Conservation (phyloP, 2,888 invertebrate species). For the Eumacrocentrus americanus region DNA sequence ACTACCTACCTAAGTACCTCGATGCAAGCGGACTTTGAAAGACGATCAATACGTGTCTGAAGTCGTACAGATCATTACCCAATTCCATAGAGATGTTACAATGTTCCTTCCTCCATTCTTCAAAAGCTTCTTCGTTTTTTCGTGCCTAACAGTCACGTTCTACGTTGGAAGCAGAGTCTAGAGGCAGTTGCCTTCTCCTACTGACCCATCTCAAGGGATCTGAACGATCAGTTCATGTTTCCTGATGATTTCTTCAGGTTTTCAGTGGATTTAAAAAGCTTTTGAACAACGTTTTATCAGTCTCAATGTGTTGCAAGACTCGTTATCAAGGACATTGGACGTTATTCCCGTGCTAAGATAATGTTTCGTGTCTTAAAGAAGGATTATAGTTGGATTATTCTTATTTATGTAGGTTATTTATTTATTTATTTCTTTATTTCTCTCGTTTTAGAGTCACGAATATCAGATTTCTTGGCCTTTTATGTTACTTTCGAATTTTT, state of each 20-base stretch:
- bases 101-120: neutral
- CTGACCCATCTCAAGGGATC: neutral
- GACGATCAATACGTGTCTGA: conserved; percentile 2
- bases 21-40: too few relatives aligned
- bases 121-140: neutral
- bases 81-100: conserved; percentile 8
- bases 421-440: neutral
- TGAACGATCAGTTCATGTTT: neutral
- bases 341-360: too few relatives aligned
- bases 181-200: neutral
- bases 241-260: neutral
- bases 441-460: neutral
- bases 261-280: neutral
- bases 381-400: too few relatives aligned
- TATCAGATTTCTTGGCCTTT: neutral
- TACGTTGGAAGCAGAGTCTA: neutral
- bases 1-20: too few relatives aligned
- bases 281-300: too few relatives aligned
- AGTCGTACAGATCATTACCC: neutral
- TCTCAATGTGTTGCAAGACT: too few relatives aligned
- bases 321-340: too few relatives aligned
- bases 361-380: too few relatives aligned
- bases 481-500: neutral
- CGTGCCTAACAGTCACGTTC: neutral
- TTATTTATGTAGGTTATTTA: neutral